Conservation (phyloP, 1,140 invertebrate genomes). For the Zaprionus capensis region DNA sequence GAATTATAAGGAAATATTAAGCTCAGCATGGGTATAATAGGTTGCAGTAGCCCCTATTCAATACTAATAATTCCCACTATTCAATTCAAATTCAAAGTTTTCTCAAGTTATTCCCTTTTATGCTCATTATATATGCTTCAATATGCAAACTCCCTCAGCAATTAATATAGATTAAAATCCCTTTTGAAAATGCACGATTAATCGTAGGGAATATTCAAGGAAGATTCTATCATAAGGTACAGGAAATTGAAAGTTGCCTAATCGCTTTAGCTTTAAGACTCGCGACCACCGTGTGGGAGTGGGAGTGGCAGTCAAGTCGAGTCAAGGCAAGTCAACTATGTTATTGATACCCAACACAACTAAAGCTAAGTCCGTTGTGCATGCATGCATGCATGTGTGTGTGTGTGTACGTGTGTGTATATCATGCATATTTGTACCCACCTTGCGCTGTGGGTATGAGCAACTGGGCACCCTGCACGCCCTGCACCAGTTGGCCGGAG, state of each 20-base stretch:
- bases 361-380: slow-evolving; percentile 41
- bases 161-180: background rate
- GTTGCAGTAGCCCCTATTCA: too few species aligned
- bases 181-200: background rate
- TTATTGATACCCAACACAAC: slow-evolving; percentile 67
- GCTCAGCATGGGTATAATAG: too few species aligned
- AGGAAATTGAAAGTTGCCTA: slow-evolving; percentile 75
- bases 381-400: background rate
- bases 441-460: slow-evolving; percentile 97
- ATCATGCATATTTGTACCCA: slow-evolving; percentile 80
- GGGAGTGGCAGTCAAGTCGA: slow-evolving; percentile 43
- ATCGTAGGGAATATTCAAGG: background rate
- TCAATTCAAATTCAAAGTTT: too few species aligned
- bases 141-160: background rate
- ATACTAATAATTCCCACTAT: too few species aligned
- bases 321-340: slow-evolving; percentile 75
- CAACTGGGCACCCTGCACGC: slow-evolving; percentile 95
- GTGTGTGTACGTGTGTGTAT: background rate
- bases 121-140: background rate
- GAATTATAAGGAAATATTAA: too few species aligned
- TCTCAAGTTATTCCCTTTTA: too few species aligned
- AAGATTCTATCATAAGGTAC: background rate
- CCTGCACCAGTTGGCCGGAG: slow-evolving; percentile 95
- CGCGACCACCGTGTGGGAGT: slow-evolving; percentile 16
- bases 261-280: slow-evolving; percentile 66